A percentile compares a stretch with the other conserved stretches of the same genome.
Evolutionary conservation across 2,113 vertebrate genomes (phyloP).

Genomic region (Syngnathoides biaculeatus): DNA sequence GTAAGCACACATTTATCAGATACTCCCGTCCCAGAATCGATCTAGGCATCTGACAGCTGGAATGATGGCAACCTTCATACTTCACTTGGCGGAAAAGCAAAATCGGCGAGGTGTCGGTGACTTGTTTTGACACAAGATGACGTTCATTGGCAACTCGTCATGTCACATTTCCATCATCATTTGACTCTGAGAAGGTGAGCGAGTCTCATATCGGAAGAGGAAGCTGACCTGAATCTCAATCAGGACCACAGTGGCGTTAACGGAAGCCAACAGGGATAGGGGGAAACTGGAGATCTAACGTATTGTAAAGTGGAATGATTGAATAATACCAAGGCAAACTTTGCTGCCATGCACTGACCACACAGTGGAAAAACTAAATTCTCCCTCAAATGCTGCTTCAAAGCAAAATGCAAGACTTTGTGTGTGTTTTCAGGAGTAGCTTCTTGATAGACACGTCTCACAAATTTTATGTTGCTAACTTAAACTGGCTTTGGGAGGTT

Average conservation of each 20-base stretch:
- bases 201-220: slow-evolving; percentile 20
- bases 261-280: not conserved
- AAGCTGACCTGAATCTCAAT: slow-evolving; percentile 13
- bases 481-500: not conserved
- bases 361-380: too few species aligned
- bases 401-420: not conserved
- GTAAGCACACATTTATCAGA: not conserved
- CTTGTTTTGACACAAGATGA: not conserved
- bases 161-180: slow-evolving; percentile 28
- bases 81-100: not conserved
- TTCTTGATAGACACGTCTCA: not conserved
- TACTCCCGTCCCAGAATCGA: not conserved
- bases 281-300: not conserved
- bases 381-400: not conserved
- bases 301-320: not conserved
- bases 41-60: slow-evolving; percentile 4
- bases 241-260: slow-evolving; percentile 9
- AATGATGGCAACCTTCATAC: slow-evolving; percentile 4
- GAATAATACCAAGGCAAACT: too few species aligned
- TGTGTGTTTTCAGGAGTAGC: not conserved
- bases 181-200: slow-evolving; percentile 7
- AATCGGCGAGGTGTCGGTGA: not conserved
- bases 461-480: not conserved
- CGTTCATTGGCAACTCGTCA: slow-evolving; percentile 2
- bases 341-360: too few species aligned